phyloP scores from a whole-genome alignment of 2,113 vertebrate species.

The Clarias batrachus region DNA sequence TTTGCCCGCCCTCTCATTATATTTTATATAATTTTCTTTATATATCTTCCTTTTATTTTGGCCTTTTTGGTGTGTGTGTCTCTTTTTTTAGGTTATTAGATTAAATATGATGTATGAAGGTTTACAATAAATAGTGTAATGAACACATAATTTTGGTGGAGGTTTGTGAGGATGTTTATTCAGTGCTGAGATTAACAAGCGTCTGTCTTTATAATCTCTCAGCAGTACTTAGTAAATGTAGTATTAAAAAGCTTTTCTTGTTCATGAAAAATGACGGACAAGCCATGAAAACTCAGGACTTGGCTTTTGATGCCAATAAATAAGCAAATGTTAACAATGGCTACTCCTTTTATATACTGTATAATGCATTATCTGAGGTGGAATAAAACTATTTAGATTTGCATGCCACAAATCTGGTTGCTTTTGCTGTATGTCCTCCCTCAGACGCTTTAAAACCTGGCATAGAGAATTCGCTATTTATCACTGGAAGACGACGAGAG shows the following conservation, averaged over 20 bases:
- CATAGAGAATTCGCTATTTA: too few relatives aligned
- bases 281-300: neutral
- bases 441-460: too few relatives aligned
- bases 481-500: too few relatives aligned
- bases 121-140: neutral
- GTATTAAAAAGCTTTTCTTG: neutral
- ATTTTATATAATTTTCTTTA: neutral
- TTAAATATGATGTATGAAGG: neutral
- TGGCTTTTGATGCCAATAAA: neutral
- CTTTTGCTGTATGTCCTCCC: too few relatives aligned
- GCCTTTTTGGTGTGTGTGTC: neutral
- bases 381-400: too few relatives aligned
- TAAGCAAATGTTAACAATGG: neutral
- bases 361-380: too few relatives aligned
- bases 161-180: neutral
- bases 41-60: neutral
- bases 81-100: neutral
- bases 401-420: too few relatives aligned
- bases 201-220: neutral
- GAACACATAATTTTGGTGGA: too few relatives aligned
- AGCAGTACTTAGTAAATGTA: neutral
- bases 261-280: neutral
- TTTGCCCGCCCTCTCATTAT: neutral
- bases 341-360: neutral
- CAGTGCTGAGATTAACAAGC: neutral